Conservation (phyloP, 1,140 invertebrate species). For the Physella acuta region DNA sequence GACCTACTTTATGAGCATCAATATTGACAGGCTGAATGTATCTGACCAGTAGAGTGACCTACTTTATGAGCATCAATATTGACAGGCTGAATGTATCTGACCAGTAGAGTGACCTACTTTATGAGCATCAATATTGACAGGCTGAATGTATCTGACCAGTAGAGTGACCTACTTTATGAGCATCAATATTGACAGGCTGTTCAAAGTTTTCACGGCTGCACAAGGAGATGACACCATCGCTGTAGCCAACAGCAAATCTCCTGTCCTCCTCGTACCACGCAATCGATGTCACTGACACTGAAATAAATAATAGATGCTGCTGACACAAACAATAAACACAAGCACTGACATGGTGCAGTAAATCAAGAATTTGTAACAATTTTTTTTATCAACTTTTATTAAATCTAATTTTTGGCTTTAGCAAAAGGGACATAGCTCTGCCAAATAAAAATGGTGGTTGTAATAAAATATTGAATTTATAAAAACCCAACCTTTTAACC, state of each 20-base stretch:
- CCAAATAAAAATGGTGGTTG: neutral
- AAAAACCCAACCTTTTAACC: no score
- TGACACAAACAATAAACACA: neutral
- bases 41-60: no score
- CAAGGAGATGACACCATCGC: slow-evolving; percentile 65
- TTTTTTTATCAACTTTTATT: no score
- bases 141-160: no score
- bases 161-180: slow-evolving; percentile 63
- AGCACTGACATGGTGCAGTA: neutral
- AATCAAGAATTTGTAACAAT: no score
- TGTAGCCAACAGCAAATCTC: slow-evolving; percentile 65
- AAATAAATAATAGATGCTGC: slow-evolving; percentile 46
- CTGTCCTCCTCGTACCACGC: slow-evolving; percentile 66
- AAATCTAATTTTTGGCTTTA: neutral
- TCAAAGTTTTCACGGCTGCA: slow-evolving; percentile 57
- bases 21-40: no score
- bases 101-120: no score
- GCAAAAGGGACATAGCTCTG: neutral
- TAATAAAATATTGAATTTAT: no score
- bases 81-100: no score
- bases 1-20: no score
- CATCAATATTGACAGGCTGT: slow-evolving; percentile 58
- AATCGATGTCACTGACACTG: slow-evolving; percentile 64
- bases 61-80: no score
- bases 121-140: no score